Evolutionary conservation across 2,888 invertebrate genomes (phyloP).

Genomic region (Leptarthrus brevirostris): DNA sequence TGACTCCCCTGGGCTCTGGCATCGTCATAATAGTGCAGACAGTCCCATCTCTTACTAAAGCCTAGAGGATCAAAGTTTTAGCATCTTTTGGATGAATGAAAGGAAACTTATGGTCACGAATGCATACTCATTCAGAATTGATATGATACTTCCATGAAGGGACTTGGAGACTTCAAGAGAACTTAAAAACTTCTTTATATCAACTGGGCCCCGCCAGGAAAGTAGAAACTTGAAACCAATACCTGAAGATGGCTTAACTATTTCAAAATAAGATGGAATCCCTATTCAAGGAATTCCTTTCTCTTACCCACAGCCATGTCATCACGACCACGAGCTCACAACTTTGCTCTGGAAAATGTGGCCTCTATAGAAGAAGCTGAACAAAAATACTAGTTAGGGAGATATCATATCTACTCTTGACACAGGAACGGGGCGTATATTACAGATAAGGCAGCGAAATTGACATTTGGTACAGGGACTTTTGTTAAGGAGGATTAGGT

Average conservation of each 20-base stretch:
- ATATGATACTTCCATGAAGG: too few species aligned
- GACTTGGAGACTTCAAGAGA: too few species aligned
- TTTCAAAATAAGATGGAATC: too few species aligned
- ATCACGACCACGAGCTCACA: too few species aligned
- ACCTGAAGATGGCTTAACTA: background rate
- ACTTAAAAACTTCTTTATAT: too few species aligned
- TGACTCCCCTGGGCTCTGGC: background rate
- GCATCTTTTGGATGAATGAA: background rate
- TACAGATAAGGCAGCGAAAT: slow-evolving; percentile 22
- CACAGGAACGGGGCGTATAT: slow-evolving; percentile 28
- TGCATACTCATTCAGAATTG: background rate
- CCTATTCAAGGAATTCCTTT: too few species aligned
- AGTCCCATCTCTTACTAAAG: background rate
- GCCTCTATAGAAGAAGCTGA: background rate
- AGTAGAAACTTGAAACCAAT: background rate
- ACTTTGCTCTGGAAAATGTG: background rate
- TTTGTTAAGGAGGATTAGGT: slow-evolving; percentile 33
- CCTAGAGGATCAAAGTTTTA: background rate
- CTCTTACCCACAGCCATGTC: too few species aligned
- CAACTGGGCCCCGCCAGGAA: background rate
- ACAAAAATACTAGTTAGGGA: slow-evolving; percentile 8
- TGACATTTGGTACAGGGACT: slow-evolving; percentile 16
- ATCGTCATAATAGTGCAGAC: background rate
- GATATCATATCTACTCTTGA: slow-evolving; percentile 13
- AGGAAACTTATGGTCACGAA: slow-evolving; percentile 15